These are phyloP conservation scores for Hemicordylus capensis DNA, from an alignment of 2,113 vertebrate species.

Conservation along the genomic window DNA sequence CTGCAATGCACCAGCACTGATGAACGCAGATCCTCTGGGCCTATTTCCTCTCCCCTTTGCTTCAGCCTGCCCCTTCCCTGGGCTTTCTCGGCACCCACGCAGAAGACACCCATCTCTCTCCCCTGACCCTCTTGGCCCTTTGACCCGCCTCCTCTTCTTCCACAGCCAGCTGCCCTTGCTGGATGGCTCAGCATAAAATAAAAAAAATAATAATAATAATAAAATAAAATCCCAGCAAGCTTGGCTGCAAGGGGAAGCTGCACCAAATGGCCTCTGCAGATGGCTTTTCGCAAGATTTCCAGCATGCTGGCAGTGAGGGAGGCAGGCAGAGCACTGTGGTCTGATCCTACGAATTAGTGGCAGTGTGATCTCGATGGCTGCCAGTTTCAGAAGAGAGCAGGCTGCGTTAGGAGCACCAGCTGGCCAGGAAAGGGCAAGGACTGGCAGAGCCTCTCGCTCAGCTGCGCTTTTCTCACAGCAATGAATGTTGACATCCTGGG, in stretches of 20 bases:
- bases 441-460: not conserved
- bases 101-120: not conserved
- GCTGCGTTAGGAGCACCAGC: not conserved
- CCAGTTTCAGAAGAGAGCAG: not conserved
- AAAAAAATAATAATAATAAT: not conserved
- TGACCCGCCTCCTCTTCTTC: not conserved
- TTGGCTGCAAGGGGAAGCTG: not conserved
- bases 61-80: not conserved
- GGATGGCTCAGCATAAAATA: conserved; percentile 9
- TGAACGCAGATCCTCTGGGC: not conserved
- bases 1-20: not conserved
- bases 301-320: not conserved
- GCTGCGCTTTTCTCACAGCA: not conserved
- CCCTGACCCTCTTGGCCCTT: not conserved
- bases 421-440: not conserved
- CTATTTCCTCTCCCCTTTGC: not conserved
- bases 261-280: conserved; percentile 28
- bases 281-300: not conserved
- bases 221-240: conserved; percentile 12
- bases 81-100: not conserved
- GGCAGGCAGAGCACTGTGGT: not conserved
- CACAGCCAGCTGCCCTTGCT: conserved; percentile 29
- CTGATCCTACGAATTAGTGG: not conserved
- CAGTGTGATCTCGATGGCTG: not conserved
- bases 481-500: not conserved